phyloP scores from a whole-genome alignment of 2,888 invertebrate genomes.

The Lacanobia oleracea region DNA sequence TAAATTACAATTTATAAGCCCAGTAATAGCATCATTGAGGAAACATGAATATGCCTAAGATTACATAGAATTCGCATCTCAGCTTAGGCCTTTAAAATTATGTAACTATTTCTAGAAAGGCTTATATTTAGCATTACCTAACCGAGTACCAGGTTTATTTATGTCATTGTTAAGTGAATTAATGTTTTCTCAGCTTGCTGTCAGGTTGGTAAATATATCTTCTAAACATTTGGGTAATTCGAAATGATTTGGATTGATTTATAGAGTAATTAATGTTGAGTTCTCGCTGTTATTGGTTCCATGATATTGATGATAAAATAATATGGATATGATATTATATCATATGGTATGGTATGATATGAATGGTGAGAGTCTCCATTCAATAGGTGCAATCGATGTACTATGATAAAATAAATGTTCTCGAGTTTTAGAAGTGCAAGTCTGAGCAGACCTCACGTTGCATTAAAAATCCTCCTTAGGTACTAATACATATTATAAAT shows the following conservation, averaged over 20 bases:
- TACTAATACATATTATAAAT: too few species aligned
- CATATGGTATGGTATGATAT: too few species aligned
- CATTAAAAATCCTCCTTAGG: too few species aligned
- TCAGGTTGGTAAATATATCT: slow-evolving; percentile 56
- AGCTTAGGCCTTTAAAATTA: slow-evolving; percentile 53
- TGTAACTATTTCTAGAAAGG: slow-evolving; percentile 60
- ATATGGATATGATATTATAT: background rate
- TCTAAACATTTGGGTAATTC: slow-evolving; percentile 55
- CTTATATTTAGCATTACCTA: slow-evolving; percentile 62
- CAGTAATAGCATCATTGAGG: slow-evolving; percentile 52
- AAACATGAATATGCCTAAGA: slow-evolving; percentile 58
- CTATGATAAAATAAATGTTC: too few species aligned
- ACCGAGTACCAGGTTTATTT: slow-evolving; percentile 59
- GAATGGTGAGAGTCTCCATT: background rate
- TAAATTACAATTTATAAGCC: slow-evolving; percentile 33
- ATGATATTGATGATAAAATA: background rate
- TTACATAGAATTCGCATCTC: slow-evolving; percentile 61
- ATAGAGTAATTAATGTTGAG: slow-evolving; percentile 44
- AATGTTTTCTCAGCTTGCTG: slow-evolving; percentile 62
- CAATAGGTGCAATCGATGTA: background rate
- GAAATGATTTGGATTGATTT: slow-evolving; percentile 52
- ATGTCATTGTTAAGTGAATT: slow-evolving; percentile 68
- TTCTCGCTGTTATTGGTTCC: slow-evolving; percentile 24
- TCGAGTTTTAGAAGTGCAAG: background rate
- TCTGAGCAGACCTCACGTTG: background rate